Base-by-base conservation (phyloP, 2,797 vertebrate genomes). In the Novumbra hubbsi region DNA sequence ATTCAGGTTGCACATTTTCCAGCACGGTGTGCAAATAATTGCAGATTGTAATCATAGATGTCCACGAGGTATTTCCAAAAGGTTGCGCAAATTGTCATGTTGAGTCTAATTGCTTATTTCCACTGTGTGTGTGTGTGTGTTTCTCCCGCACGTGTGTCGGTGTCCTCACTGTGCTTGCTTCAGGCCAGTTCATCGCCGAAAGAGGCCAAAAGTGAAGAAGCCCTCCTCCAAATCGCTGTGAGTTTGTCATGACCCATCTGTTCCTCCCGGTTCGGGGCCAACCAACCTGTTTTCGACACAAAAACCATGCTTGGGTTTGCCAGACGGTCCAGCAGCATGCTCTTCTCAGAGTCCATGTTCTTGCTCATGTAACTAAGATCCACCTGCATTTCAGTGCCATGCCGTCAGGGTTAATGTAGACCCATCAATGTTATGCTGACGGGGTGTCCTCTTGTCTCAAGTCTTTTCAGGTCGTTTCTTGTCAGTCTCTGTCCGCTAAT, bases 181-280 rank as follows among this genome's bases (percentile, higher is more conserved):
- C 92, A 98, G 97, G 94, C 96, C 96, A 90, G 95, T 96, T 94
- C 96, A 98, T 90, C 97, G 96, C 90, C 95, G 96, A 92, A 99
- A 97, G 92, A 98, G 95, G 96, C 96, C 96, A 92, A 98, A 97
- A 93, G 92, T 95, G 95, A 99, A 95, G 94, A 97, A 94, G 93
- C 94, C 95, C 73, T 94, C 96, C 88, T 95, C 96, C 92, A 98
- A 97, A 89, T 96, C 96, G 84, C 92, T 96, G 97, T 99, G 94
- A 99, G 97, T 99, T 93, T 91, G 89, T 84, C 87, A 85, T 81
- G 85, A 86, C 82, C 90, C 91, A 92, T 92, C 88, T 92, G 91
- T 86, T 89, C 73, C 82, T 80, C 76, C 79, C 75, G 76, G 85
- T 80, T 88, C 77, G 85, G 86, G 88, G 87, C 86, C 76, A 89